Base-by-base conservation (phyloP, 2,113 vertebrate genomes). In the Myanophis thanlyinensis region DNA sequence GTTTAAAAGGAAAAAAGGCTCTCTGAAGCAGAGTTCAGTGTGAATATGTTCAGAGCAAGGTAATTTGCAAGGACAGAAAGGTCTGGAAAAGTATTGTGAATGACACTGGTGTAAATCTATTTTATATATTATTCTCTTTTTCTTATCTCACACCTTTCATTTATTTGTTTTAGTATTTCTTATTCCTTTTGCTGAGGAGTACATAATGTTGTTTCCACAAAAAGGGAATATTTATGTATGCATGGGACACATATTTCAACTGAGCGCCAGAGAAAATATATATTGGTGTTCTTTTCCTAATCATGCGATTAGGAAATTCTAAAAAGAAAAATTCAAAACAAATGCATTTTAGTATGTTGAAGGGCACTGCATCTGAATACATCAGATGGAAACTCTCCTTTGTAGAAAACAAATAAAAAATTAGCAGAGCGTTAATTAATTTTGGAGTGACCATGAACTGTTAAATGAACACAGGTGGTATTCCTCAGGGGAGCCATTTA, bases 381-480 rank as follows among this genome's bases (percentile, higher is more conserved):
- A 91, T 93, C 51, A 93, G 90, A 92, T 91, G 48, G 30, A 86
- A 59, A 6, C 73, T 95, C 93, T 96, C 93, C 87, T 86, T 51
- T 86, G 89, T 88, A 93, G 93, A 94, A 93, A 95, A 91, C 52
- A 95, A 97, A 95, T 93, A 96, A 94, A 96, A 94, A 93, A 94
- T 94, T 73, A 93, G 73, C 20, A 84, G 52, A 59, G 86, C 9
- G 90, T 5, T 95, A 95, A 97, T 95, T 92, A 97, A 94, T 95
- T 96, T 91, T 91, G 84, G 95, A 96, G 90, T 97, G 96, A 94
- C 96, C 95, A 94, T 95, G 95, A 96, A 84, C 93, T 96, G 90
- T 92, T 97, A 97, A 96, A 96, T 95, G 96, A 97, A 96, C 94
- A 97, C 97, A 97, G 97, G 97, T 97, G 97, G 95, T 91, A 97